Evolutionary conservation across 2,797 vertebrate species (phyloP).

Genomic region (Gobio occitaniae): DNA sequence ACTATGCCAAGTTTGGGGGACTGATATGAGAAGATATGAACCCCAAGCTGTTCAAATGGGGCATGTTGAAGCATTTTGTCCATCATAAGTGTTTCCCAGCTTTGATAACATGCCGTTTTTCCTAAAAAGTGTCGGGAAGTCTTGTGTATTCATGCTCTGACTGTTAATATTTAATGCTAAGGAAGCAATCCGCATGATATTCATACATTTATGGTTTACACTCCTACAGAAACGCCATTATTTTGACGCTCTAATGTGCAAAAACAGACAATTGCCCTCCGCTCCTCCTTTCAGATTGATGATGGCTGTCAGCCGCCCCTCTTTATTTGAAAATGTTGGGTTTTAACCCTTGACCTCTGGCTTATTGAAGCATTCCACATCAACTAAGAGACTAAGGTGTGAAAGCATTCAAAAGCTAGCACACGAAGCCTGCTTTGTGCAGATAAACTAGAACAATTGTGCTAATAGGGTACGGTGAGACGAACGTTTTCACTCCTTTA

Average conservation of each 20-base stretch:
- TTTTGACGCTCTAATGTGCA: neutral
- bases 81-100: neutral
- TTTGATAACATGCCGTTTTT: slow-evolving; percentile 31
- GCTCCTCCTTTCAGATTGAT: slow-evolving; percentile 44
- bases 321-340: slow-evolving; percentile 65
- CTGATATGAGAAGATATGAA: neutral
- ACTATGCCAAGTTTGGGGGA: slow-evolving; percentile 16
- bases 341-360: slow-evolving; percentile 75
- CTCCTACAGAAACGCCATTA: slow-evolving; percentile 40
- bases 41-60: slow-evolving; percentile 22
- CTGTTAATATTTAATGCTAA: slow-evolving; percentile 44
- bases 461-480: slow-evolving; percentile 83
- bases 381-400: slow-evolving; percentile 9
- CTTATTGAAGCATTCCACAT: slow-evolving; percentile 20
- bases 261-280: slow-evolving; percentile 48
- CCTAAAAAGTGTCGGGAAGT: neutral
- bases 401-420: slow-evolving; percentile 66
- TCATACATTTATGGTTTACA: slow-evolving; percentile 13
- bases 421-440: slow-evolving; percentile 75
- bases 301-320: slow-evolving; percentile 40
- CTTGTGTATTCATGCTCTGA: neutral
- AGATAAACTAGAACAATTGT: slow-evolving; percentile 87
- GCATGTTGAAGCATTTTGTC: neutral
- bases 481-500: slow-evolving; percentile 72
- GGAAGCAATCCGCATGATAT: slow-evolving; percentile 34